phyloP scores from a whole-genome alignment of 2,797 vertebrate species.

The Pangasius djambal region DNA sequence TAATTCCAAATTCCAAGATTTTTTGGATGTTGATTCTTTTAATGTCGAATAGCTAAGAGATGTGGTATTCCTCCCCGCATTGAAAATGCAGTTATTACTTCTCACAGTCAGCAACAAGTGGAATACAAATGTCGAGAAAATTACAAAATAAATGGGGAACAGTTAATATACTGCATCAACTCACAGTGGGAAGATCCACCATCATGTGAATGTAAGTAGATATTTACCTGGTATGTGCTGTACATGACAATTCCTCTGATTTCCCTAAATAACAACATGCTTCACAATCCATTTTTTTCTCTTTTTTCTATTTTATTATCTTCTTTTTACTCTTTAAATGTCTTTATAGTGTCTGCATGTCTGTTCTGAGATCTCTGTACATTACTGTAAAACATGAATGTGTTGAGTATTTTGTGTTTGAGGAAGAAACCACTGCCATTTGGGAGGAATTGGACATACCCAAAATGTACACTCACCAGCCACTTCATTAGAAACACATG shows the following conservation, averaged over 20 bases:
- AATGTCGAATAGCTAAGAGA: fast-evolving
- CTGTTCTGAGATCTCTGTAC: background rate
- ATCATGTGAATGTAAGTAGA: constrained; percentile 37
- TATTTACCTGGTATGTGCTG: background rate
- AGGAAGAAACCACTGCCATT: background rate
- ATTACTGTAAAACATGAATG: background rate
- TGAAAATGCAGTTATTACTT: constrained; percentile 36
- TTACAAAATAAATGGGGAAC: background rate
- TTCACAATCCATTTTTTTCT: background rate
- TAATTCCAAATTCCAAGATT: no score
- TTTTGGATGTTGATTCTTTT: no score
- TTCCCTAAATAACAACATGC: background rate
- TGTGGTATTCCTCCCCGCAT: constrained; percentile 56
- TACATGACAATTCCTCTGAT: background rate
- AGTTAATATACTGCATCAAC: background rate
- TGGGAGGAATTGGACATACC: background rate
- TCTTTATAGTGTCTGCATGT: background rate
- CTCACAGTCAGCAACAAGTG: background rate
- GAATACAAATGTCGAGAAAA: background rate
- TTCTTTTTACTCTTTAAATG: background rate
- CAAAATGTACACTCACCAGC: no score
- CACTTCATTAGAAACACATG: no score
- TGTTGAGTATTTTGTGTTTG: background rate
- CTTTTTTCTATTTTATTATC: background rate
- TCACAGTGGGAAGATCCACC: background rate